Percentiles rank a stretch among this genome's conserved stretches.
phyloP scores from a whole-genome alignment of 2,888 invertebrate genomes.

The Catocala fraxini region DNA sequence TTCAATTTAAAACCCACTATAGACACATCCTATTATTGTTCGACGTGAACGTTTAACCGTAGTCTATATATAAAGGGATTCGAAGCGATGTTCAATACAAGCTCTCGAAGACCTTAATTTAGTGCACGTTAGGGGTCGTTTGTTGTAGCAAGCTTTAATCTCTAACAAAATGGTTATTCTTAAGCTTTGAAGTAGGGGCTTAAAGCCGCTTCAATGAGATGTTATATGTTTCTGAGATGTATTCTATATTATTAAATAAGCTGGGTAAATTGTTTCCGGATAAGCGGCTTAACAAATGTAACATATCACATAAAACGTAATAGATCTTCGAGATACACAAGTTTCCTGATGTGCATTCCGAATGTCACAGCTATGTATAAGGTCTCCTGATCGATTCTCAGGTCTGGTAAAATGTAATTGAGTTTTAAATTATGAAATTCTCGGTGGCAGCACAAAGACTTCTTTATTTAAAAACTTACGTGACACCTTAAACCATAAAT shows the following conservation, averaged over 20 bases:
- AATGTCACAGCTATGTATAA: too few relatives aligned
- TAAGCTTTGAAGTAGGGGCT: constrained; percentile 9
- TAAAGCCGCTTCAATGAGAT: constrained; percentile 2
- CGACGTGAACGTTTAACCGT: constrained; percentile 24
- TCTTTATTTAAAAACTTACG: too few relatives aligned
- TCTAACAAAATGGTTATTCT: constrained; percentile 21
- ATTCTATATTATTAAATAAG: not conserved
- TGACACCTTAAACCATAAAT: too few relatives aligned
- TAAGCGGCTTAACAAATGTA: too few relatives aligned
- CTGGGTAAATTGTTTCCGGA: not conserved
- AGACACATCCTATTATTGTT: constrained; percentile 35
- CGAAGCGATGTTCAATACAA: constrained; percentile 33
- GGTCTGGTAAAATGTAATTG: too few relatives aligned
- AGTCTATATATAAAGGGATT: constrained; percentile 21
- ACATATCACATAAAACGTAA: too few relatives aligned
- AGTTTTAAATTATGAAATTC: too few relatives aligned
- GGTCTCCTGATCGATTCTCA: too few relatives aligned
- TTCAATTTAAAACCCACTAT: not conserved
- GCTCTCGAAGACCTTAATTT: constrained; percentile 42
- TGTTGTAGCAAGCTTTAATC: constrained; percentile 28
- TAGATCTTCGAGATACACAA: too few relatives aligned
- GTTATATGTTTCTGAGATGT: constrained; percentile 4
- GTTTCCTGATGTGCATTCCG: too few relatives aligned
- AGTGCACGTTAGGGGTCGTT: constrained; percentile 33
- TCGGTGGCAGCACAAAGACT: too few relatives aligned